phyloP scores from a whole-genome alignment of 2,888 invertebrate species.

The Thysanoteuthis rhombus region DNA sequence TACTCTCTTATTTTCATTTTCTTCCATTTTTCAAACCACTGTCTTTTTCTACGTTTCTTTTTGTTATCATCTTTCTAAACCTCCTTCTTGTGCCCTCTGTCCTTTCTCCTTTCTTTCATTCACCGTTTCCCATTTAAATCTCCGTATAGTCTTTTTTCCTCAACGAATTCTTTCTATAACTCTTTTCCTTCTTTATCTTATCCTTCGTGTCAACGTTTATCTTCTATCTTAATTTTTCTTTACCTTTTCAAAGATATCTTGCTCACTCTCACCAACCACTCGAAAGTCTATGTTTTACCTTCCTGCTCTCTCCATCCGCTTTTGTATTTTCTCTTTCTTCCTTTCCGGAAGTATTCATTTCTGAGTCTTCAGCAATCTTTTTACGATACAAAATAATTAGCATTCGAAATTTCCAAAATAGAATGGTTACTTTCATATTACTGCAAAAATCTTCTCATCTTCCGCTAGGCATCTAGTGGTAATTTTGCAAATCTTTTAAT shows the following conservation, averaged over 20 bases:
- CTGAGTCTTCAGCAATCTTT: background rate
- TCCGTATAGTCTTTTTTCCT: background rate
- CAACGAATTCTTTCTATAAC: background rate
- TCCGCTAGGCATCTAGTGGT: background rate
- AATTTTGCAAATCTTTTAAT: background rate
- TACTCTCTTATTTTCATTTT: too few species aligned
- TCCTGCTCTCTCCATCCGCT: background rate
- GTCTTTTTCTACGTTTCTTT: background rate
- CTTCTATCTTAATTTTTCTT: too few species aligned
- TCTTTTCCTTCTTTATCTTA: too few species aligned
- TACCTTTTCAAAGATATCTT: too few species aligned
- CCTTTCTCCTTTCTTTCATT: background rate
- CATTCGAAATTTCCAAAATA: background rate
- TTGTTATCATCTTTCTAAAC: background rate
- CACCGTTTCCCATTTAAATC: background rate
- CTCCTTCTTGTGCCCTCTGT: background rate
- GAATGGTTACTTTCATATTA: background rate
- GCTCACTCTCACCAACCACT: background rate
- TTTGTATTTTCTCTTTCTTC: background rate
- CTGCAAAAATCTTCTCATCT: background rate
- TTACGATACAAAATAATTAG: background rate
- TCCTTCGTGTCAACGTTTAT: too few species aligned
- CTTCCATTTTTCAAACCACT: too few species aligned
- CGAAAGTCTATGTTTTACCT: background rate
- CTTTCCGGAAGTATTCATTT: background rate